A percentile compares a stretch with the other conserved stretches of the same genome.
Evolutionary conservation across 2,888 invertebrate genomes (phyloP).

Genomic region (Luperina nickerlii): DNA sequence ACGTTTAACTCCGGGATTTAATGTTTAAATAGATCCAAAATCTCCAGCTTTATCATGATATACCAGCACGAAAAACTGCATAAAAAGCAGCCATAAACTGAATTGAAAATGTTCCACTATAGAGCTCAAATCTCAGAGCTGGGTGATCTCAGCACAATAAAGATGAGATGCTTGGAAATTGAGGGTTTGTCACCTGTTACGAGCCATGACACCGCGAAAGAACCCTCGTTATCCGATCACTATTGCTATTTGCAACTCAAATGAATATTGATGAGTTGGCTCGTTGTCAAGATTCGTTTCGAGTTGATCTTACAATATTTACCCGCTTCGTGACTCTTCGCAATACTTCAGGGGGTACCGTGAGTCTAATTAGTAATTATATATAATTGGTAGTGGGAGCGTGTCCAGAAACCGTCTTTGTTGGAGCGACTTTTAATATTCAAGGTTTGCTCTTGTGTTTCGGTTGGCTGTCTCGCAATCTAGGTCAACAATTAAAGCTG

Average conservation of each 20-base stretch:
- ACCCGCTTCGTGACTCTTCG: slow-evolving; percentile 33
- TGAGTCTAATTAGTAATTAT: slow-evolving; percentile 53
- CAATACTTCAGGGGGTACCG: slow-evolving; percentile 38
- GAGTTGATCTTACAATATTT: slow-evolving; percentile 41
- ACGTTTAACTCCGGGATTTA: not conserved
- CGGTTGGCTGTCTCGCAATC: not conserved
- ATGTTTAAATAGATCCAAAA: not conserved
- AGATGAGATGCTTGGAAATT: slow-evolving; percentile 70
- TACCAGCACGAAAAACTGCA: not conserved
- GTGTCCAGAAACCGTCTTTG: slow-evolving; percentile 32
- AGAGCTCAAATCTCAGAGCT: slow-evolving; percentile 4
- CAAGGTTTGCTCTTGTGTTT: slow-evolving; percentile 11
- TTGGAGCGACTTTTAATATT: slow-evolving; percentile 21
- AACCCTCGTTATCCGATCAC: slow-evolving; percentile 63
- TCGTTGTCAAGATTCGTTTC: slow-evolving; percentile 53
- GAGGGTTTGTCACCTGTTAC: slow-evolving; percentile 77
- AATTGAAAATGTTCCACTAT: slow-evolving; percentile 19
- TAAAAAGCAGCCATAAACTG: not conserved
- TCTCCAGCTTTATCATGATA: too few species aligned
- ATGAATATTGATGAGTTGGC: slow-evolving; percentile 73
- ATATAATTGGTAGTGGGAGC: slow-evolving; percentile 51
- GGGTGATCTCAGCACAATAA: slow-evolving; percentile 50
- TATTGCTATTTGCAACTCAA: slow-evolving; percentile 64
- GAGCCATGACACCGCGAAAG: slow-evolving; percentile 46
- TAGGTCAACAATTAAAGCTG: not conserved